Percentiles rank a stretch among this genome's conserved stretches.
Evolutionary conservation across 2,113 vertebrate genomes (phyloP).

Genomic region (Platanista minor): DNA sequence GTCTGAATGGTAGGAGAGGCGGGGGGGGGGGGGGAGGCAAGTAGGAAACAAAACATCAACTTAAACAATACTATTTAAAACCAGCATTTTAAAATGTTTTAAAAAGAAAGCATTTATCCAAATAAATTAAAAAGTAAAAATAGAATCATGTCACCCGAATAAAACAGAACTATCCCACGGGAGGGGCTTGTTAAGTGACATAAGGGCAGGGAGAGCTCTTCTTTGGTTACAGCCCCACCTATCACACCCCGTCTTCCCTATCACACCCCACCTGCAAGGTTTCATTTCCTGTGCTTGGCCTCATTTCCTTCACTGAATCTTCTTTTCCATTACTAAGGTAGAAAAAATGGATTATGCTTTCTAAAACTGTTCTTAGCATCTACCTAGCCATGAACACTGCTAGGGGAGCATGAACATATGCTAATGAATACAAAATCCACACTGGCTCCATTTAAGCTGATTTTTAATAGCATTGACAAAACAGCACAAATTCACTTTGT

Average conservation of each 20-base stretch:
- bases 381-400: background rate
- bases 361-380: background rate
- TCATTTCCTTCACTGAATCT: background rate
- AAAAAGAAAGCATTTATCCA: background rate
- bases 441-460: background rate
- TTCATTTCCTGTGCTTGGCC: background rate
- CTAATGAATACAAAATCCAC: background rate
- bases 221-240: background rate
- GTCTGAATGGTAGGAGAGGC: conserved; percentile 73
- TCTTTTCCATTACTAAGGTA: background rate
- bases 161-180: background rate
- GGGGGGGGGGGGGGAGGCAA: background rate
- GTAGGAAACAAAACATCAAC: background rate
- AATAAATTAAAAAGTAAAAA: background rate
- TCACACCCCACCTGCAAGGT: too few relatives aligned
- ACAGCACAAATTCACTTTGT: background rate
- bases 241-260: background rate
- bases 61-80: conserved; percentile 10
- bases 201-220: background rate
- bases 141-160: background rate
- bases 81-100: background rate
- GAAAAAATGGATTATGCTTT: background rate
- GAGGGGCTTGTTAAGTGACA: background rate
- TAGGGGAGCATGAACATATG: rapidly evolving
- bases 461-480: background rate